Percentiles rank a stretch among this genome's conserved stretches.
These are phyloP conservation scores for Talpa occidentalis DNA, from an alignment of 2,113 vertebrate species.

Conservation along the genomic window DNA sequence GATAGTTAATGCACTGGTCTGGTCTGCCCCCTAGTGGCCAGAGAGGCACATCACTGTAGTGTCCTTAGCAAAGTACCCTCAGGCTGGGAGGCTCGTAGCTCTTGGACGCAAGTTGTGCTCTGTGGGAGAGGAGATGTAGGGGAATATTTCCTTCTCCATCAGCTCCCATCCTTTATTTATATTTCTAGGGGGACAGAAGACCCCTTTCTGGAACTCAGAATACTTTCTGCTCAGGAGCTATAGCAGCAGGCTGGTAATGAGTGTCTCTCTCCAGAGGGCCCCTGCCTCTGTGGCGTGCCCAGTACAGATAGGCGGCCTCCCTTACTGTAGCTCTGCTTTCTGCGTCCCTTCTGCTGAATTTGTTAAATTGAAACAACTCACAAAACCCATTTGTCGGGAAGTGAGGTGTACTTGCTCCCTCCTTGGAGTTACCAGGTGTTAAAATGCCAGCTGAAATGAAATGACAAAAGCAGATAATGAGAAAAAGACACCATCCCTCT, in stretches of 20 bases:
- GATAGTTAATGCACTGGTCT: neutral
- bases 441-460: neutral
- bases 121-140: neutral
- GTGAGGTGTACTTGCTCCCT: neutral
- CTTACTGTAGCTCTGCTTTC: neutral
- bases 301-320: neutral
- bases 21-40: slow-evolving; percentile 69
- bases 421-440: neutral
- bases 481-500: neutral
- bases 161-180: neutral
- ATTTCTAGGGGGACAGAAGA: neutral
- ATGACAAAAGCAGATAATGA: neutral
- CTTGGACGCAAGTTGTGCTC: neutral
- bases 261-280: neutral
- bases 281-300: neutral
- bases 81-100: neutral
- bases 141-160: neutral
- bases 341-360: neutral
- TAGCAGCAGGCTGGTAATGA: neutral
- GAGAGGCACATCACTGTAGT: neutral
- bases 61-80: neutral
- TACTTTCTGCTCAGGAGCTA: neutral
- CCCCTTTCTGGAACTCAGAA: neutral
- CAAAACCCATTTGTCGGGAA: neutral
- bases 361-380: slow-evolving; percentile 2